These are phyloP conservation scores for Leucoraja erinaceus DNA, from an alignment of 2,113 vertebrate genomes.

Conservation along the genomic window DNA sequence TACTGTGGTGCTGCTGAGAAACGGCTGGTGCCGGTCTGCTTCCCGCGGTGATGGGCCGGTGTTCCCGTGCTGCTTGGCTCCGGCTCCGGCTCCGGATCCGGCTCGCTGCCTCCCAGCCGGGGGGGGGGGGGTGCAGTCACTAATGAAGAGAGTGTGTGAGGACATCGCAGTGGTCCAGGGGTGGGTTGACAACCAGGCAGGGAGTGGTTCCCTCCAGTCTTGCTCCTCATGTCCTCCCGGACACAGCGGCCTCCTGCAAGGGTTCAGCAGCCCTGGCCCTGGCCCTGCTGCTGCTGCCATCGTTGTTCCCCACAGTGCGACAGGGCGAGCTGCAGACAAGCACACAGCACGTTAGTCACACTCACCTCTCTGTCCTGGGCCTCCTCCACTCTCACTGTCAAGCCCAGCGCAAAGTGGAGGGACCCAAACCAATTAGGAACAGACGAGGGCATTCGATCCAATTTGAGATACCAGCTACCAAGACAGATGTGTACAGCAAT, in stretches of 20 bases:
- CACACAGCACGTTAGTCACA: background rate
- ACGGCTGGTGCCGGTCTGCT: too few relatives aligned
- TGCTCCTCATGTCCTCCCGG: background rate
- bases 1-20: background rate
- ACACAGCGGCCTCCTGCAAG: background rate
- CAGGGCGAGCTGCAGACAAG: background rate
- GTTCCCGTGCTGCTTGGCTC: background rate
- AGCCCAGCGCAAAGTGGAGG: too few relatives aligned
- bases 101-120: background rate
- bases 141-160: background rate
- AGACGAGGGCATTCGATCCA: too few relatives aligned
- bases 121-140: too few relatives aligned
- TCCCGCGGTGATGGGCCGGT: background rate
- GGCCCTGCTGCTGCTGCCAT: too few relatives aligned
- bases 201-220: background rate
- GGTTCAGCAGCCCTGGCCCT: background rate
- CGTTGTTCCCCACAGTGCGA: background rate
- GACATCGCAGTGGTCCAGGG: background rate
- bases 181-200: background rate
- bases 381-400: too few relatives aligned
- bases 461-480: too few relatives aligned
- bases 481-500: too few relatives aligned
- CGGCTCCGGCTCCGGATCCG: background rate
- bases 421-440: too few relatives aligned
- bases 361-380: too few relatives aligned